Conservation (phyloP, 2,888 invertebrate species). For the Hylaea fasciaria region DNA sequence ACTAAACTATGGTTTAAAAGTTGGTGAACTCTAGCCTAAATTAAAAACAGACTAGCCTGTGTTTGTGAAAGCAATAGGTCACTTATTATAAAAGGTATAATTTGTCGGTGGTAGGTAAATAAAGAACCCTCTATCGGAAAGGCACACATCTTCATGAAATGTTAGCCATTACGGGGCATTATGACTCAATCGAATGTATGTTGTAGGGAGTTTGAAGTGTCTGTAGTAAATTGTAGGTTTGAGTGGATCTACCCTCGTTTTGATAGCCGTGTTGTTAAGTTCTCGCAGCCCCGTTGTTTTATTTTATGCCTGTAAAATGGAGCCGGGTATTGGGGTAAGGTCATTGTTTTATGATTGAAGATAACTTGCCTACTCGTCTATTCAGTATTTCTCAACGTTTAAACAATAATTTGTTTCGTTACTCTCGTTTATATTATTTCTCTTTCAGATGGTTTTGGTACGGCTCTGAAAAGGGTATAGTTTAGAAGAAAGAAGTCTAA, state of each 20-base stretch:
- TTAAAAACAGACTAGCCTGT: constrained; percentile 27
- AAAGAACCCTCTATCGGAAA: constrained; percentile 65
- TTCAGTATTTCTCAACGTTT: not conserved
- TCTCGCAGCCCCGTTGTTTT: constrained; percentile 33
- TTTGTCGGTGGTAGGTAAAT: constrained; percentile 62
- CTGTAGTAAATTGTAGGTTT: constrained; percentile 74
- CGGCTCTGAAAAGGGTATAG: too few species aligned
- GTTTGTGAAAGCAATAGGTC: constrained; percentile 68
- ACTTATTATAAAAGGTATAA: constrained; percentile 65
- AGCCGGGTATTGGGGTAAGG: constrained; percentile 2
- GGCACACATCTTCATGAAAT: constrained; percentile 70
- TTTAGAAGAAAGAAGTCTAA: too few species aligned
- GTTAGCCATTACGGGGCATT: constrained; percentile 66
- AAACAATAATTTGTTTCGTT: too few species aligned
- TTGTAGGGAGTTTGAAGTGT: constrained; percentile 68
- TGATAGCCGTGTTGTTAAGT: constrained; percentile 38
- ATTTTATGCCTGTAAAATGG: constrained; percentile 26
- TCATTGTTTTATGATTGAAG: constrained; percentile 8
- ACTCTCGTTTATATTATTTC: not conserved
- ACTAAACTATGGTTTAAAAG: too few species aligned
- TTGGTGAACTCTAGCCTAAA: too few species aligned
- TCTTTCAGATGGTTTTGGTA: too few species aligned
- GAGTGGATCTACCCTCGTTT: constrained; percentile 53
- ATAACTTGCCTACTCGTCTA: not conserved
- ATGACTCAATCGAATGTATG: constrained; percentile 78